Conservation (phyloP, 2,888 invertebrate genomes). For the Zelleria hepariella region DNA sequence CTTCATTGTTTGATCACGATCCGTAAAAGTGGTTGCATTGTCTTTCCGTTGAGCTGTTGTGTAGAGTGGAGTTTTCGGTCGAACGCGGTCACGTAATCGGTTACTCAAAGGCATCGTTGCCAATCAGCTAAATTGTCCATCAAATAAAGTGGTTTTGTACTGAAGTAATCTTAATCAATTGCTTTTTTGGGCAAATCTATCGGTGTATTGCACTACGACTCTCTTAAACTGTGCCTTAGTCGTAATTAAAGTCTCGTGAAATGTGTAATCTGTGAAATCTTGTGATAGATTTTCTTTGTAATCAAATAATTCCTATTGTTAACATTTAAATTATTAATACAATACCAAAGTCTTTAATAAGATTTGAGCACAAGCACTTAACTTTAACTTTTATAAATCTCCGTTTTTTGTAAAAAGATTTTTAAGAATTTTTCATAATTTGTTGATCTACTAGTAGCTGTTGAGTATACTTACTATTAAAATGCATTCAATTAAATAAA, state of each 20-base stretch:
- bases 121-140: too few species aligned
- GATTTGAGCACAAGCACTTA: neutral
- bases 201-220: too few species aligned
- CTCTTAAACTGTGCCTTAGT: neutral
- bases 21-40: too few species aligned
- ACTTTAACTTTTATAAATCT: neutral
- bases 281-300: neutral
- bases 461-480: neutral
- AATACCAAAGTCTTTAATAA: neutral
- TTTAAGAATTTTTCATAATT: neutral
- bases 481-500: neutral
- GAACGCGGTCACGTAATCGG: neutral
- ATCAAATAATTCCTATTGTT: neutral
- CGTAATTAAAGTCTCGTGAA: neutral
- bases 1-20: too few species aligned
- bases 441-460: neutral
- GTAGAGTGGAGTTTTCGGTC: neutral
- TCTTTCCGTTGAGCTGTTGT: neutral
- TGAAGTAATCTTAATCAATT: too few species aligned
- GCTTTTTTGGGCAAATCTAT: too few species aligned
- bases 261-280: neutral
- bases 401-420: neutral
- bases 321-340: neutral
- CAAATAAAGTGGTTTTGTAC: too few species aligned
- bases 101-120: too few species aligned